phyloP scores from a whole-genome alignment of 1,140 invertebrate genomes.

The Drosophila repletoides region DNA sequence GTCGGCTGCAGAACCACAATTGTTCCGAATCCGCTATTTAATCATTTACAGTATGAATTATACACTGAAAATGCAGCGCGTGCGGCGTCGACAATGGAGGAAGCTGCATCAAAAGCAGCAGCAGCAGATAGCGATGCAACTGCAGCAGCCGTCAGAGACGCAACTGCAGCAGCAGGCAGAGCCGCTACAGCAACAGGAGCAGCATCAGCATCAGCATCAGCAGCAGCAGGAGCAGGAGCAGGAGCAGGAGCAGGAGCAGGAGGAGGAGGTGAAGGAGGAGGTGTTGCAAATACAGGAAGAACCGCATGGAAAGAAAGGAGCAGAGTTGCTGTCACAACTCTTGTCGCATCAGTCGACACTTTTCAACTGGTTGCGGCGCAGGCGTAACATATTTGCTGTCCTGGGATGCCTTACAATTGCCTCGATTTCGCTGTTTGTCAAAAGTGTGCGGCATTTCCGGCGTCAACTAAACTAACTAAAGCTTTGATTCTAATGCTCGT shows the following conservation, averaged over 20 bases:
- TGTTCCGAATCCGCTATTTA: slow-evolving; percentile 1
- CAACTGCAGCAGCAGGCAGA: neutral
- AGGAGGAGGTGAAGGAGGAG: too few species aligned
- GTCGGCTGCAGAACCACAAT: neutral
- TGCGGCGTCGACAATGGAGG: neutral
- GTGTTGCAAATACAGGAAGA: too few species aligned
- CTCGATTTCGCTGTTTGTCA: neutral
- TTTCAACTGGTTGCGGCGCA: neutral
- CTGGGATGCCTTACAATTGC: neutral
- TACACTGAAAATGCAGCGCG: neutral
- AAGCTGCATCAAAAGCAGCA: neutral
- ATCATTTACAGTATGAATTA: slow-evolving; percentile 8
- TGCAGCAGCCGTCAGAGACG: neutral
- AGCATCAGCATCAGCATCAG: neutral
- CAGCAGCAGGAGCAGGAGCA: neutral
- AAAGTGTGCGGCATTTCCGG: neutral
- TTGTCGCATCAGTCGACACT: too few species aligned
- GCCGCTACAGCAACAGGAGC: neutral
- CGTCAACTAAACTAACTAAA: too few species aligned
- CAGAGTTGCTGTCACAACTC: too few species aligned
- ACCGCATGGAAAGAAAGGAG: too few species aligned
- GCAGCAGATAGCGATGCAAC: neutral
- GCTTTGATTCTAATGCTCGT: too few species aligned
- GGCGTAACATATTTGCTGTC: neutral
- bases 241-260: neutral